Percentiles rank a stretch among this genome's conserved stretches.
These are phyloP conservation scores for Ophthalmolycus amberensis DNA, from an alignment of 2,113 vertebrate species.

Conservation along the genomic window DNA sequence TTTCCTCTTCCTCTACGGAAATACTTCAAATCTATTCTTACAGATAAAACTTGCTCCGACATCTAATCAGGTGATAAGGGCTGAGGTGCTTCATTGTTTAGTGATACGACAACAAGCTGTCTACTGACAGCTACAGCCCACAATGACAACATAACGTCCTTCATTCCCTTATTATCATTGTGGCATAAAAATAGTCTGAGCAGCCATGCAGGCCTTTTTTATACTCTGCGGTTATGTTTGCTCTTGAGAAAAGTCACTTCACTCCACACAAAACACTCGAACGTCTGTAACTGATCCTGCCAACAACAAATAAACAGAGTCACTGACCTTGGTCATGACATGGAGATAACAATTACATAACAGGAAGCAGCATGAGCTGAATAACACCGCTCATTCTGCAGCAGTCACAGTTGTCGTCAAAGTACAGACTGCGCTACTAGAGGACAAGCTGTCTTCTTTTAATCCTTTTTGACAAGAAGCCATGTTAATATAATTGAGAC, in stretches of 20 bases:
- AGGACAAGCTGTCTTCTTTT: conserved; percentile 13
- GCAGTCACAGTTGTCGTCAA: conserved; percentile 10
- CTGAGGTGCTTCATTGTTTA: conserved; percentile 18
- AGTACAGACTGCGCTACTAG: background rate
- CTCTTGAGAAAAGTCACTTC: conserved; percentile 28
- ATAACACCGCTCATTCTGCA: conserved; percentile 25
- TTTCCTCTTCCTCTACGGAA: background rate
- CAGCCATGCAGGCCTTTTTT: conserved; percentile 33
- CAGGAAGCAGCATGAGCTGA: conserved; percentile 59
- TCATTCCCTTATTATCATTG: conserved; percentile 52
- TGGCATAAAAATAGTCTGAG: conserved; percentile 57
- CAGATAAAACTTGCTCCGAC: background rate
- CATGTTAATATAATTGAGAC: conserved; percentile 21
- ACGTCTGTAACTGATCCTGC: conserved; percentile 55
- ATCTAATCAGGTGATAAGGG: conserved; percentile 10
- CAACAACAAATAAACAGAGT: conserved; percentile 63
- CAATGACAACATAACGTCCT: conserved; percentile 41
- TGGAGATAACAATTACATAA: conserved; percentile 62
- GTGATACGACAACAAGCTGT: conserved; percentile 31
- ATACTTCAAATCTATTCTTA: background rate
- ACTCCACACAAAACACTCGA: conserved; percentile 12
- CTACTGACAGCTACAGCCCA: conserved; percentile 18
- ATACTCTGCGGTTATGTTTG: background rate
- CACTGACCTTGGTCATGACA: conserved; percentile 55
- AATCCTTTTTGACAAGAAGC: conserved; percentile 45